A percentile compares a stretch with the other conserved stretches of the same genome.
phyloP scores from a whole-genome alignment of 2,888 invertebrate genomes.

The Stenolophus ochropezus region DNA sequence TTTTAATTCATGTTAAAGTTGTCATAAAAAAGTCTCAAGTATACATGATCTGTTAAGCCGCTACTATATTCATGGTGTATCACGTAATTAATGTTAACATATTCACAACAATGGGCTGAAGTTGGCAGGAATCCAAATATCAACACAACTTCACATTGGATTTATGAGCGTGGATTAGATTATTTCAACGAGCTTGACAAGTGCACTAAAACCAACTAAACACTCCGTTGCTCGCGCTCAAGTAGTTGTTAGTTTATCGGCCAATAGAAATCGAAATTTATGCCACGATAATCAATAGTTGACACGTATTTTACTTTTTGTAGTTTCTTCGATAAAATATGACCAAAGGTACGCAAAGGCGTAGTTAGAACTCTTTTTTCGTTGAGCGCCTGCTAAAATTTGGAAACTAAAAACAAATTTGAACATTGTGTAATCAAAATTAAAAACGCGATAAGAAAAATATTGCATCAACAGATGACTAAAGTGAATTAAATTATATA shows the following conservation, averaged over 20 bases:
- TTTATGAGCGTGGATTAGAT: constrained; percentile 48
- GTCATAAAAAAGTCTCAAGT: constrained; percentile 5
- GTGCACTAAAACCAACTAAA: constrained; percentile 24
- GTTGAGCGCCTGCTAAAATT: too few species aligned
- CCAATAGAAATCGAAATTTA: neutral
- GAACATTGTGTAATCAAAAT: too few species aligned
- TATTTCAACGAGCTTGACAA: constrained; percentile 37
- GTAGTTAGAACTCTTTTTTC: too few species aligned
- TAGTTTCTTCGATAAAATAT: too few species aligned
- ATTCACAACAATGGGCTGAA: constrained; percentile 50
- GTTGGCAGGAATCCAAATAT: constrained; percentile 55
- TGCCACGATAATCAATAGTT: neutral
- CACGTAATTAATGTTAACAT: constrained; percentile 54
- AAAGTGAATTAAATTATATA: too few species aligned
- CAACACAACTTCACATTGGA: constrained; percentile 49
- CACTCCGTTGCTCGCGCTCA: neutral
- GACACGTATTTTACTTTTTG: too few species aligned
- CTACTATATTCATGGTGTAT: constrained; percentile 49
- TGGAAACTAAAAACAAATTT: too few species aligned
- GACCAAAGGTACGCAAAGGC: too few species aligned
- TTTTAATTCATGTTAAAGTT: neutral
- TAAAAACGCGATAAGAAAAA: too few species aligned
- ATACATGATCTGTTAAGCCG: constrained; percentile 21
- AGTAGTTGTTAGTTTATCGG: neutral
- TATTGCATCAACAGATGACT: too few species aligned